phyloP scores from a whole-genome alignment of 2,888 invertebrate species.

The Tinea semifulvella region DNA sequence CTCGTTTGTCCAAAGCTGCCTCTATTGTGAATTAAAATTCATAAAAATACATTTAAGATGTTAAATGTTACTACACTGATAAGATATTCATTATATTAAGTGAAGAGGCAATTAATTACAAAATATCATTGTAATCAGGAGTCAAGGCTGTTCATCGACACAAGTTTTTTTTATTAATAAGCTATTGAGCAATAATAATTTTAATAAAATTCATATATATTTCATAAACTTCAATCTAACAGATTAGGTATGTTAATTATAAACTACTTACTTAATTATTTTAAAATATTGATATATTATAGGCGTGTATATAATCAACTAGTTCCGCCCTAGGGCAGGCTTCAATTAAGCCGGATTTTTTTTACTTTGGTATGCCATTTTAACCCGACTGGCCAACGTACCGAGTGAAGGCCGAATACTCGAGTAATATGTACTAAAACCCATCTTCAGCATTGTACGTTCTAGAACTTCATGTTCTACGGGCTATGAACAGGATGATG shows the following conservation, averaged over 20 bases:
- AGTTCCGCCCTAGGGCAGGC: no score
- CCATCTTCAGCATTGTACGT: no score
- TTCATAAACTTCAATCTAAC: constrained; percentile 11
- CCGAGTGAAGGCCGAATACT: no score
- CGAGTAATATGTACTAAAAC: no score
- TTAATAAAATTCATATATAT: constrained; percentile 12
- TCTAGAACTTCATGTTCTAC: no score
- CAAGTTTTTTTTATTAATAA: constrained; percentile 9
- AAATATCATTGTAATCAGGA: constrained; percentile 11
- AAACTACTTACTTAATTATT: neutral
- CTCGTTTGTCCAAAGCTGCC: no score
- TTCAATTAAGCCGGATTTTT: no score
- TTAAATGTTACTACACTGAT: constrained; percentile 1
- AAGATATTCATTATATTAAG: constrained; percentile 11
- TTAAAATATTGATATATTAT: no score
- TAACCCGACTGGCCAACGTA: no score
- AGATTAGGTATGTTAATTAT: constrained; percentile 5
- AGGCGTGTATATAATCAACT: no score
- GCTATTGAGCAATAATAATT: constrained; percentile 11
- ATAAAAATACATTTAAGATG: neutral
- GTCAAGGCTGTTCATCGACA: constrained; percentile 13
- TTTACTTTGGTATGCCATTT: no score
- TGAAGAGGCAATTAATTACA: constrained; percentile 12
- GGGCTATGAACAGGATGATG: no score
- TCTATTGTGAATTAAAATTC: constrained; percentile 1